Conservation (phyloP, 1,140 invertebrate species). For the Holotrichia oblita region DNA sequence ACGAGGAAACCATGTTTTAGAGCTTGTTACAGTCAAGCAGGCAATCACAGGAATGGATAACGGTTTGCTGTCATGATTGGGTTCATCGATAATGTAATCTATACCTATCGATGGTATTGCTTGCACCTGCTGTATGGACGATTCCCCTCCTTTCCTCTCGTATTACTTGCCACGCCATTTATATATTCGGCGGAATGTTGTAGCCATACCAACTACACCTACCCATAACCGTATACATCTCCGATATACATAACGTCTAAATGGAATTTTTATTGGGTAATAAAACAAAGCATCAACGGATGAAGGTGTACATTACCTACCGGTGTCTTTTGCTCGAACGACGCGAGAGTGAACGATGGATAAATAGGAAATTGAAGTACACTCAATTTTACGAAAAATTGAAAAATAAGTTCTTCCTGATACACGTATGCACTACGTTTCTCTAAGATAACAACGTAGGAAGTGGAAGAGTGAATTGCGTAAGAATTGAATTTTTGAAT, state of each 20-base stretch:
- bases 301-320: conserved; percentile 25
- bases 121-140: conserved; percentile 42
- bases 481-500: no score
- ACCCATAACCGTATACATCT: conserved; percentile 42
- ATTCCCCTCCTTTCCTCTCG: conserved; percentile 39
- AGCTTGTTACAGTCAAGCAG: conserved; percentile 31
- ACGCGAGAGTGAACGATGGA: background rate
- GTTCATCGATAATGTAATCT: conserved; percentile 52
- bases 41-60: conserved; percentile 30
- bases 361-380: conserved; percentile 21
- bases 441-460: background rate
- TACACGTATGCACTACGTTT: background rate
- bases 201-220: conserved; percentile 40
- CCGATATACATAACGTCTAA: conserved; percentile 47
- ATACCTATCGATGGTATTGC: conserved; percentile 43
- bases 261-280: conserved; percentile 41
- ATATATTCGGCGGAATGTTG: conserved; percentile 47
- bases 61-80: conserved; percentile 45
- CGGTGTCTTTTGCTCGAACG: background rate
- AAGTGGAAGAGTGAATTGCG: background rate
- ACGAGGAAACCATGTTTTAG: conserved; percentile 32
- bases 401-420: background rate
- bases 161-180: conserved; percentile 49
- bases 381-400: conserved; percentile 2
- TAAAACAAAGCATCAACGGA: conserved; percentile 42